Evolutionary conservation across 2,888 invertebrate genomes (phyloP), one percentile per base, ranked within the genome.

Genomic region (Molorchus minor): DNA sequence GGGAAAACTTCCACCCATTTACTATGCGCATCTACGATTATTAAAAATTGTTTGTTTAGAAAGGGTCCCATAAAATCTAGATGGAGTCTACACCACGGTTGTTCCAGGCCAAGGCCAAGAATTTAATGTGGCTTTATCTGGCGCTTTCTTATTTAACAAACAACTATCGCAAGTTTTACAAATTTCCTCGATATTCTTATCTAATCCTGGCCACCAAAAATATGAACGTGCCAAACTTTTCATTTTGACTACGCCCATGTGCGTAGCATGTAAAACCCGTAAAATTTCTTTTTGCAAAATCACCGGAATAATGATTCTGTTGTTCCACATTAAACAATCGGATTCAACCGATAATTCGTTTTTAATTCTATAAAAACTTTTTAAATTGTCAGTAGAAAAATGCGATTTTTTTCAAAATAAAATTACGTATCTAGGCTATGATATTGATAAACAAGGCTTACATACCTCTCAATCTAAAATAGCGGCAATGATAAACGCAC

Each of bases 301-400:
- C 4, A 13, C 0, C 4, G 36, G 20, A 19, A 38, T 35, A 3
- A 49, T 13, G 3, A 49, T 17, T 36, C 13, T 30, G 19, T 35
- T 33, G 17, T 47, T 47, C 47, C 47, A 47, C 3, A 47, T 15
- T 19, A 47, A 47, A 17, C 47, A 47, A n/a, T 17, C 12, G 5
- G 45, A 15, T n/a, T n/a, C n/a, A n/a, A n/a, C n/a, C n/a, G n/a
- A n/a, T n/a, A n/a, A n/a, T n/a, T n/a, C n/a, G n/a, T n/a, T n/a
- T n/a, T n/a, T n/a, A n/a, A n/a, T n/a, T n/a, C n/a, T n/a, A n/a
- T n/a, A n/a, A n/a, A n/a, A n/a, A n/a, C n/a, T n/a, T n/a, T n/a
- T n/a, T n/a, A n/a, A n/a, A n/a, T n/a, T n/a, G n/a, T n/a, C n/a
- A n/a, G n/a, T n/a, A n/a, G n/a, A n/a, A n/a, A n/a, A n/a, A n/a